Evolutionary conservation across 2,113 vertebrate species (phyloP).

Genomic region (Protobothrops flavoviridis): DNA sequence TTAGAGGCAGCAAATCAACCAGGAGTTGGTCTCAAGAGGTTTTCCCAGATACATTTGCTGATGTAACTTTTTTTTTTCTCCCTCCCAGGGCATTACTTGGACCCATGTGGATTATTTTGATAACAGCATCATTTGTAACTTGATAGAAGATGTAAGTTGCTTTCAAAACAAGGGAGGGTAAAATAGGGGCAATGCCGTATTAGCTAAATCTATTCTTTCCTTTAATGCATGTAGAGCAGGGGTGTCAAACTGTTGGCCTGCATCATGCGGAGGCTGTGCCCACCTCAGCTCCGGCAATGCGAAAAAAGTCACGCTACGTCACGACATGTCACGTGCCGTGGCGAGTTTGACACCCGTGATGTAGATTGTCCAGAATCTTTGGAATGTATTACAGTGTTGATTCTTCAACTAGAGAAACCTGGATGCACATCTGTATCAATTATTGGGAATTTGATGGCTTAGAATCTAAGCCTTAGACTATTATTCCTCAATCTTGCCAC

Average conservation of each 20-base stretch:
- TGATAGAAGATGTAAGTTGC: conserved; percentile 77
- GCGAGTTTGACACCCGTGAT: no score
- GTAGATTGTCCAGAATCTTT: not conserved
- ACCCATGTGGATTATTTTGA: conserved; percentile 73
- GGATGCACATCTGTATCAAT: not conserved
- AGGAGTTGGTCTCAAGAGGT: not conserved
- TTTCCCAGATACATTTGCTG: not conserved
- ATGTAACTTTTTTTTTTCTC: not conserved
- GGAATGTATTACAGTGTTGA: not conserved
- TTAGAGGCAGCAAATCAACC: not conserved
- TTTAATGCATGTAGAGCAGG: not conserved
- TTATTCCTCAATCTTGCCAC: not conserved
- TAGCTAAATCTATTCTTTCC: not conserved
- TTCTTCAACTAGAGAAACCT: not conserved
- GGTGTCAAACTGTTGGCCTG: no score
- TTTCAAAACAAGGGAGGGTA: not conserved
- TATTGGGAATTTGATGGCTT: not conserved
- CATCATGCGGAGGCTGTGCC: no score
- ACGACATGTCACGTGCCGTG: no score
- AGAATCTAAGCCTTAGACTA: no score
- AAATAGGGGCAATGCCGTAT: not conserved
- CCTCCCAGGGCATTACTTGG: conserved; percentile 75
- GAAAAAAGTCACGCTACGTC: no score
- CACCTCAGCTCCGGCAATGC: no score
- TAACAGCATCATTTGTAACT: conserved; percentile 77